These are phyloP conservation scores for Mastomys natalensis DNA, from an alignment of 2,113 vertebrate genomes.

Conservation along the genomic window DNA sequence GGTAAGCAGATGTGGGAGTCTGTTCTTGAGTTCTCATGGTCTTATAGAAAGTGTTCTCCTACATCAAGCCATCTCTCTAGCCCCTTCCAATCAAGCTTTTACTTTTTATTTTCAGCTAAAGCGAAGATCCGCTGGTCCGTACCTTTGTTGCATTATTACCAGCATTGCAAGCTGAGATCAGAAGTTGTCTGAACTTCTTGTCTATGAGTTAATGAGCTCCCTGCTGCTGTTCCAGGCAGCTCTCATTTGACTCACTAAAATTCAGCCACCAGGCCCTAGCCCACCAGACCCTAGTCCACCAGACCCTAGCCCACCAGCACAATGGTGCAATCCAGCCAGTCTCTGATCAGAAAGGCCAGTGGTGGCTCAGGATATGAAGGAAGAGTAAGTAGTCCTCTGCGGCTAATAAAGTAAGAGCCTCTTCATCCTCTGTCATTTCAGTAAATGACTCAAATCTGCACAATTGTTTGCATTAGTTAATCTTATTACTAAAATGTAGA, in stretches of 20 bases:
- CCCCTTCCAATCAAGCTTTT: background rate
- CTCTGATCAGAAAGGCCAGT: slow-evolving; percentile 69
- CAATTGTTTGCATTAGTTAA: slow-evolving; percentile 70
- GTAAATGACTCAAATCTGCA: slow-evolving; percentile 73
- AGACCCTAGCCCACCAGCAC: slow-evolving; percentile 47
- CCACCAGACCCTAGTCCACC: slow-evolving; percentile 44
- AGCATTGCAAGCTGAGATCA: slow-evolving; percentile 48
- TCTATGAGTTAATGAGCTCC: slow-evolving; percentile 64
- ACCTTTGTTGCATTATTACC: slow-evolving; percentile 66
- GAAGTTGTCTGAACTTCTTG: slow-evolving; percentile 53
- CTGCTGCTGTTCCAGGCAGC: slow-evolving; percentile 11
- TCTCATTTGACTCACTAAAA: slow-evolving; percentile 68
- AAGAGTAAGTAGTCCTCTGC: slow-evolving; percentile 61
- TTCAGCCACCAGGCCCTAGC: slow-evolving; percentile 58
- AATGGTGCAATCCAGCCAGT: slow-evolving; percentile 39
- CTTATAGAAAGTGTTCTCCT: background rate
- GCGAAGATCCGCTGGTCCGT: background rate
- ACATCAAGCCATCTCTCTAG: background rate
- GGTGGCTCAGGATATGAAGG: slow-evolving; percentile 59
- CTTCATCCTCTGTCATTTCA: slow-evolving; percentile 69
- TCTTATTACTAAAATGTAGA: slow-evolving; percentile 61
- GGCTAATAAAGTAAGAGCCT: slow-evolving; percentile 72
- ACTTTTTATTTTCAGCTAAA: background rate
- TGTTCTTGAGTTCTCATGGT: too few species aligned
- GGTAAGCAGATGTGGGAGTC: background rate